Conservation (phyloP, 1,140 invertebrate genomes). For the Anastatus disparis region DNA sequence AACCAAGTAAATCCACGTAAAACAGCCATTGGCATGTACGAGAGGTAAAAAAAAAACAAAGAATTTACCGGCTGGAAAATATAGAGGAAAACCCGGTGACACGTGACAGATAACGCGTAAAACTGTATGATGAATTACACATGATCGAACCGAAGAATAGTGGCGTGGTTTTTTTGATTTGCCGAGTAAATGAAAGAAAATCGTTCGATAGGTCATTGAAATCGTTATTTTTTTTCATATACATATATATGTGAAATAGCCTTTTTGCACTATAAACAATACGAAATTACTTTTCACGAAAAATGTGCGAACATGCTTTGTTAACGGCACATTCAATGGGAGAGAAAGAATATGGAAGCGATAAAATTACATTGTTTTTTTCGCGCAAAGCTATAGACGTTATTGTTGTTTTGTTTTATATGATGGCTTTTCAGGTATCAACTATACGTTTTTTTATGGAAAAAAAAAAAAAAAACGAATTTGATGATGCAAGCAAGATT, state of each 20-base stretch:
- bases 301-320: conserved; percentile 1
- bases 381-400: background rate
- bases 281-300: conserved; percentile 25
- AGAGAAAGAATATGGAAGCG: background rate
- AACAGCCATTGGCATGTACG: no score
- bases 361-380: conserved; percentile 35
- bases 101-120: conserved; percentile 40
- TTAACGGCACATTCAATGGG: conserved; percentile 6
- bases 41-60: no score
- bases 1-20: no score
- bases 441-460: background rate
- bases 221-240: background rate
- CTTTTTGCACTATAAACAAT: conserved; percentile 25
- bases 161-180: conserved; percentile 1
- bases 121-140: conserved; percentile 39
- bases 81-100: conserved; percentile 38
- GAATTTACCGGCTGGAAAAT: conserved; percentile 39
- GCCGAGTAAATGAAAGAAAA: conserved; percentile 17
- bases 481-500: no score
- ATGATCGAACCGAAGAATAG: no score
- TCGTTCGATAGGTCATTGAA: background rate
- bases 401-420: conserved; percentile 10
- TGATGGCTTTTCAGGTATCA: no score
- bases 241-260: no score
- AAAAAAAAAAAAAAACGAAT: background rate